phyloP scores from a whole-genome alignment of 2,888 invertebrate species.

The Uloborus plumipes region DNA sequence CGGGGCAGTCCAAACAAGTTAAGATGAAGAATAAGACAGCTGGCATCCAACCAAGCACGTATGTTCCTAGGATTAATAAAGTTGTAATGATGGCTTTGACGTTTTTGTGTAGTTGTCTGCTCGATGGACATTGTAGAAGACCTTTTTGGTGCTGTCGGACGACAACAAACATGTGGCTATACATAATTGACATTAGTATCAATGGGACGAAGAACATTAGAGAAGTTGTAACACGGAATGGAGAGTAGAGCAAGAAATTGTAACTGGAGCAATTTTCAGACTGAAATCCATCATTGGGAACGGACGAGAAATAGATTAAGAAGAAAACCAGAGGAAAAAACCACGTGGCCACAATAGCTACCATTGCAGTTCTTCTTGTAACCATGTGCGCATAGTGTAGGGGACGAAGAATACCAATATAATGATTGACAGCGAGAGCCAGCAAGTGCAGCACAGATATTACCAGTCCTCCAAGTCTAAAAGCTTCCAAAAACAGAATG shows the following conservation, averaged over 20 bases:
- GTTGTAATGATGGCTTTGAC: conserved; percentile 77
- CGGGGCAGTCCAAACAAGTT: conserved; percentile 75
- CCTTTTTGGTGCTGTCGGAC: conserved; percentile 74
- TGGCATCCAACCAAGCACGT: conserved; percentile 77
- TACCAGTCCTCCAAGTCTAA: conserved; percentile 76
- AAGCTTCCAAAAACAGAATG: conserved; percentile 70
- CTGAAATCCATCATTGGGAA: conserved; percentile 72
- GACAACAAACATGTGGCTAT: conserved; percentile 76
- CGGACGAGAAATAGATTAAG: conserved; percentile 74
- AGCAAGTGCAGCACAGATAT: conserved; percentile 78
- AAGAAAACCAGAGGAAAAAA: conserved; percentile 74
- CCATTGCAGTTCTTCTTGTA: conserved; percentile 74
- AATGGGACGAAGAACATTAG: conserved; percentile 76
- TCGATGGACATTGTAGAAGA: conserved; percentile 31
- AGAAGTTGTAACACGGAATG: conserved; percentile 74
- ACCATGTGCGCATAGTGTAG: conserved; percentile 77
- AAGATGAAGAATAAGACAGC: conserved; percentile 76
- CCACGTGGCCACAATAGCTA: conserved; percentile 76
- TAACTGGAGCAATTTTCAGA: conserved; percentile 62
- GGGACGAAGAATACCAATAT: conserved; percentile 77
- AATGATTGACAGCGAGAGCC: conserved; percentile 78
- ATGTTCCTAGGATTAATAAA: conserved; percentile 75
- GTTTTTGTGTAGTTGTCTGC: conserved; percentile 69
- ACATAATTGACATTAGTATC: conserved; percentile 76
- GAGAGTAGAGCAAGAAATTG: conserved; percentile 71